Evolutionary conservation across 2,888 invertebrate species (phyloP), one percentile per base, ranked within the genome.

Genomic region (Heliconius hortense): DNA sequence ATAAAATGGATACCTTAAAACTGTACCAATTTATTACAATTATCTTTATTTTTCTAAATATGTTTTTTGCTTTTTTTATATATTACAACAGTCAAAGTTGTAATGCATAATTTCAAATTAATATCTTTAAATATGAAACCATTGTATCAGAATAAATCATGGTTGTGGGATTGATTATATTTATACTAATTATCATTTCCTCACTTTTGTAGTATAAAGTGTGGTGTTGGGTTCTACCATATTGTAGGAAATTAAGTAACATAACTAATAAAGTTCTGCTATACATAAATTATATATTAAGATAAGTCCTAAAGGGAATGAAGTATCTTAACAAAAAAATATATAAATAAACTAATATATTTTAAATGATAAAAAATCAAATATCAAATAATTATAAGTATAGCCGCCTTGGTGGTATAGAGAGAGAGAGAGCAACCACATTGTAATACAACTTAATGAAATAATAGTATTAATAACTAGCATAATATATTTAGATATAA

Each of bases 21-120:
- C 43, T 77, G 3, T 80, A 72, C 64, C 79, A 80, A 56, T 15
- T 76, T 59, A 31, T 71, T 11, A 78, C 72, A 7, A 21, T 80
- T 31, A 62, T 74, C 48, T 64, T 80, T 1, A 77, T 56, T 43
- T 77, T 80, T 60, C 4, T 76, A 3, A 72, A 43, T 53, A 24
- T 78, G 0, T 28, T 74, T 66, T 74, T 78, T 28, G 73, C 69
- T 7, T 79, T 70, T 72, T 73, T 74, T 59, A 39, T 69, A 15
- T 79, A 74, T 66, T 43, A 43, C 4, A 74, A 76, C 56, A 56
- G 4, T 28, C 74, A 67, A 59, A 68, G 68, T 35, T 68, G 63
- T 66, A 8, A 73, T 56, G 59, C 5, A n/a, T 70, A 31, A 73
- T 59, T 18, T 13, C 3, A 63, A 21, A n/a, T 21, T 1, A 64